A percentile compares a stretch with the other conserved stretches of the same genome.
These are phyloP conservation scores for Sitta europaea DNA, from an alignment of 2,113 vertebrate species.

Conservation along the genomic window DNA sequence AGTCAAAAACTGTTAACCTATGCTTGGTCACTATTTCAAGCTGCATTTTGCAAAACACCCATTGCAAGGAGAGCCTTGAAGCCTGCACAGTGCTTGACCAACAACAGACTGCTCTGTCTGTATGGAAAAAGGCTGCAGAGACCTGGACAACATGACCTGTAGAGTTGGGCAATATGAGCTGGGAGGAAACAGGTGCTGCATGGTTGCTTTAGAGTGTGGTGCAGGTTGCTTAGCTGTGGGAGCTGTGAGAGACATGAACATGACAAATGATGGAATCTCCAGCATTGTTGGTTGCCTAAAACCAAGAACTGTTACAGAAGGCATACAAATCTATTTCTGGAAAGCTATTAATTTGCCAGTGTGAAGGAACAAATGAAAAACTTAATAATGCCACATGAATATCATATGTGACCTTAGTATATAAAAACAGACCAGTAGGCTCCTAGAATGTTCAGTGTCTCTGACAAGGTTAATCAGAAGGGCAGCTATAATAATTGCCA, in stretches of 20 bases:
- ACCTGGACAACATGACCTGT: neutral
- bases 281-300: neutral
- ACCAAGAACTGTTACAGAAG: neutral
- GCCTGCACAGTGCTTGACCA: neutral
- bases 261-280: neutral
- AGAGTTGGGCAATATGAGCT: neutral
- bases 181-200: neutral
- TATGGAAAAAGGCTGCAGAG: neutral
- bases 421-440: neutral
- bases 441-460: neutral
- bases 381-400: neutral
- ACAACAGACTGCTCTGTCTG: neutral
- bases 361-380: neutral
- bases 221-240: neutral
- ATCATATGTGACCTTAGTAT: neutral
- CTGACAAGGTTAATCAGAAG: neutral
- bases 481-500: neutral
- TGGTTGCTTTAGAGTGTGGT: neutral
- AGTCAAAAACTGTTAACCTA: neutral
- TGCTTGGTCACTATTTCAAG: neutral
- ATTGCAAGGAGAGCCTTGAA: neutral
- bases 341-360: neutral
- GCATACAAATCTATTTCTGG: neutral
- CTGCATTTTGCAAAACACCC: neutral
- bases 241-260: neutral